These are phyloP conservation scores for Antechinus stuartii DNA, from an alignment of 2,113 vertebrate genomes.

Conservation along the genomic window DNA sequence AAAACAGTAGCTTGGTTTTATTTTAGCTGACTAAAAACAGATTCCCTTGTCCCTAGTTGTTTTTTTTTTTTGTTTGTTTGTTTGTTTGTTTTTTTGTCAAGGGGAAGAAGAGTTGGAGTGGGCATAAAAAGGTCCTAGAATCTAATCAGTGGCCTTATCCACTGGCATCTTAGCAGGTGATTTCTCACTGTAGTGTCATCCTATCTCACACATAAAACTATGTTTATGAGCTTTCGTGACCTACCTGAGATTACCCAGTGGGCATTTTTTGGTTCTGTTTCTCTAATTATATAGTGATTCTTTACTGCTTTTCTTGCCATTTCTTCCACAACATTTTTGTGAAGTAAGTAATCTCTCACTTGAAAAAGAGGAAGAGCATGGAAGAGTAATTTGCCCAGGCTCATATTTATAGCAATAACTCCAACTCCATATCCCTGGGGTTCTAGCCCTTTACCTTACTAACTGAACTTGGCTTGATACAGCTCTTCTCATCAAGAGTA, in stretches of 20 bases:
- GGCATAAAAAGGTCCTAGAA: neutral
- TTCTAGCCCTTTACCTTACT: neutral
- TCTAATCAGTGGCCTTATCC: neutral
- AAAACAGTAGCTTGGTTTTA: neutral
- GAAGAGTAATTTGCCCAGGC: neutral
- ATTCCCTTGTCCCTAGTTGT: neutral
- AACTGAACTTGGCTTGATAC: neutral
- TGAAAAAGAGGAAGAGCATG: neutral
- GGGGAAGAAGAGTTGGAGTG: neutral
- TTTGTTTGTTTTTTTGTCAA: neutral
- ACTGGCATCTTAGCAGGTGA: neutral
- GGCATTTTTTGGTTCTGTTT: neutral
- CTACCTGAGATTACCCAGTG: neutral
- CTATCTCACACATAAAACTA: neutral
- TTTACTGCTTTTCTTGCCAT: neutral
- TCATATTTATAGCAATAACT: neutral
- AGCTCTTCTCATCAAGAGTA: slow-evolving; percentile 16
- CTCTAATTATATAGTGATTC: neutral
- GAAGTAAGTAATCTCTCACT: neutral
- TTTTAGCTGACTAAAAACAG: neutral
- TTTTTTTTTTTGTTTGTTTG: too few species aligned
- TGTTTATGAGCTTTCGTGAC: neutral
- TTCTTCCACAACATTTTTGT: neutral
- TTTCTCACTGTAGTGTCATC: neutral
- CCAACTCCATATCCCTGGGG: neutral